Evolutionary conservation across 2,888 invertebrate species (phyloP).

Genomic region (Geotrupes spiniger): DNA sequence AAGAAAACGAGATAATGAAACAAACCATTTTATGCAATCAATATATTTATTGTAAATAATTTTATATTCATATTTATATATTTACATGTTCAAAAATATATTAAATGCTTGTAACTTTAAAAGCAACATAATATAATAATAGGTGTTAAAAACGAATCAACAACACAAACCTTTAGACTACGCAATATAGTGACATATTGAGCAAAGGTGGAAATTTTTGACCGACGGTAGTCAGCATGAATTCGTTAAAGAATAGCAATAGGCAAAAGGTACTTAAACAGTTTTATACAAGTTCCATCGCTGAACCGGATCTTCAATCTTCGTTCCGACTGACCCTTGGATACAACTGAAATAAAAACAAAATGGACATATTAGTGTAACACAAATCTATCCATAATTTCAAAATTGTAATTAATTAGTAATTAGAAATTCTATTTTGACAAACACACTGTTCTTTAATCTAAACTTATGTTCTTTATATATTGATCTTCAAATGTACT

Average conservation of each 20-base stretch:
- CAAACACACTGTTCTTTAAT: too few species aligned
- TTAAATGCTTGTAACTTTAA: conserved; percentile 45
- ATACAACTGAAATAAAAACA: conserved; percentile 45
- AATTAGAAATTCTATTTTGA: too few species aligned
- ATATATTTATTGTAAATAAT: conserved; percentile 34
- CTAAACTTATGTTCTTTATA: too few species aligned
- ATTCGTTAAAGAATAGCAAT: conserved; percentile 23
- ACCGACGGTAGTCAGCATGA: conserved; percentile 4
- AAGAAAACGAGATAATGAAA: conserved; percentile 1
- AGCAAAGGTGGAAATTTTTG: conserved; percentile 43
- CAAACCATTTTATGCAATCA: conserved; percentile 20
- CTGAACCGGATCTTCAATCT: conserved; percentile 31
- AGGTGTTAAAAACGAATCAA: conserved; percentile 28
- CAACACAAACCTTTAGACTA: conserved; percentile 42
- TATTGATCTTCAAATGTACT: too few species aligned
- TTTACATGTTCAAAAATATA: conserved; percentile 48
- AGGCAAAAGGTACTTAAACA: conserved; percentile 39
- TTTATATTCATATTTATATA: conserved; percentile 49
- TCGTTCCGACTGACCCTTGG: conserved; percentile 48
- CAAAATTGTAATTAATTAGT: too few species aligned
- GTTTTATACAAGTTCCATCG: conserved; percentile 15
- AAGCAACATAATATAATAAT: conserved; percentile 36
- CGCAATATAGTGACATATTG: conserved; percentile 49
- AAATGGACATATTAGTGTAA: too few species aligned
- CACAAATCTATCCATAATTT: too few species aligned